These are phyloP conservation scores for Pammene fasciana DNA, from an alignment of 2,888 invertebrate genomes.

Conservation along the genomic window DNA sequence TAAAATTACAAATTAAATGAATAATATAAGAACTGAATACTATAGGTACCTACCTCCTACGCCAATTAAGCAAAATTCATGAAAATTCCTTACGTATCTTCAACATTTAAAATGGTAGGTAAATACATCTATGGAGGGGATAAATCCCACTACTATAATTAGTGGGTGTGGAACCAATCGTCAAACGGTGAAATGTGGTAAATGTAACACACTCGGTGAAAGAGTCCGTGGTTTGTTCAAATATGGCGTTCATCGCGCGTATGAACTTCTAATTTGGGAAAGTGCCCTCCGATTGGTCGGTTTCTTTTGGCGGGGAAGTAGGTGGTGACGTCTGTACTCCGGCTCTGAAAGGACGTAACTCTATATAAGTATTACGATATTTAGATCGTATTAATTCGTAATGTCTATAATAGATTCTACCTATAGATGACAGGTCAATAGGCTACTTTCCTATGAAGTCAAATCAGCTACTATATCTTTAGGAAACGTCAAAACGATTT, in stretches of 20 bases:
- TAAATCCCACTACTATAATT: background rate
- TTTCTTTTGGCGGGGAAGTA: slow-evolving; percentile 52
- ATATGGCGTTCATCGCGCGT: slow-evolving; percentile 56
- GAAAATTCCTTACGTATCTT: no score
- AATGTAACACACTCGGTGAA: background rate
- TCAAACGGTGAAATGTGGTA: background rate
- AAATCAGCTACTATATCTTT: no score
- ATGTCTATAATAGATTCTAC: no score
- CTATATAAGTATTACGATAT: background rate
- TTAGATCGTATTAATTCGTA: no score
- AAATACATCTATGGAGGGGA: background rate
- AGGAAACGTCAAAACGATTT: no score
- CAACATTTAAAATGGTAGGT: no score
- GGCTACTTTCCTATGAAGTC: no score
- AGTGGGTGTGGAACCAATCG: background rate
- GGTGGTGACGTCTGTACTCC: slow-evolving; percentile 56
- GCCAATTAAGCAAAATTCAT: no score
- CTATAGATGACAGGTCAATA: no score
- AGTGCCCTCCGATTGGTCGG: slow-evolving; percentile 70
- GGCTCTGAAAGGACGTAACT: slow-evolving; percentile 33
- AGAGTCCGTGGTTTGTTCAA: slow-evolving; percentile 6
- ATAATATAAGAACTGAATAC: no score
- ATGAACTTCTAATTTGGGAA: slow-evolving; percentile 71
- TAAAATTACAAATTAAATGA: no score
- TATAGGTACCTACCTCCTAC: no score